Evolutionary conservation across 2,888 invertebrate species (phyloP).

Genomic region (Nomada fucata): DNA sequence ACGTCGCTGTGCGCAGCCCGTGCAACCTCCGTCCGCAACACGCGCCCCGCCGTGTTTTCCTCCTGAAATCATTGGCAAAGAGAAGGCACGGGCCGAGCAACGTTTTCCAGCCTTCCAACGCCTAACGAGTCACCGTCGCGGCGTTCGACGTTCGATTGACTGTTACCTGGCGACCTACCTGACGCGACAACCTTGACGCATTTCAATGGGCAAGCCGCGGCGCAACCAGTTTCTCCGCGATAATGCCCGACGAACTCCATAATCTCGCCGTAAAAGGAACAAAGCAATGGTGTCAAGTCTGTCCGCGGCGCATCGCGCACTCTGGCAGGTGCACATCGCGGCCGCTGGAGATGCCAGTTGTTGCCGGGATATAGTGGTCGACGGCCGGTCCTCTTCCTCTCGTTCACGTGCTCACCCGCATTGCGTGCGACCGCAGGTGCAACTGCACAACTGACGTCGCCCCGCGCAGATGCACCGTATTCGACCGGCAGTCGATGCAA

Average conservation of each 20-base stretch:
- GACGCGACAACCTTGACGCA: conserved; percentile 70
- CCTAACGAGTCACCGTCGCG: conserved; percentile 31
- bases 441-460: conserved; percentile 20
- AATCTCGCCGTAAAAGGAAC: conserved; percentile 76
- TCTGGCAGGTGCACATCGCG: conserved; percentile 60
- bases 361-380: background rate
- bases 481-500: conserved; percentile 33
- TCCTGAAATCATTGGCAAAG: background rate
- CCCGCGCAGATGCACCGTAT: conserved; percentile 53
- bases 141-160: conserved; percentile 56
- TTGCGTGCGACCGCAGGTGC: conserved; percentile 56
- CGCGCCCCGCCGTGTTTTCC: too few species aligned
- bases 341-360: conserved; percentile 17
- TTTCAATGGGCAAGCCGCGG: conserved; percentile 59
- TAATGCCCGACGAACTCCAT: conserved; percentile 69
- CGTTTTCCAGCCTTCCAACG: conserved; percentile 37
- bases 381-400: background rate
- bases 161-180: conserved; percentile 67
- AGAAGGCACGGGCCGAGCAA: conserved; percentile 6
- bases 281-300: conserved; percentile 78
- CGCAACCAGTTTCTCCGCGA: conserved; percentile 71
- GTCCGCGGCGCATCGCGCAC: conserved; percentile 56
- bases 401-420: conserved; percentile 38
- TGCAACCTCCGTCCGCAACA: too few species aligned
- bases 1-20: too few species aligned